A percentile compares a stretch with the other conserved stretches of the same genome.
phyloP scores from a whole-genome alignment of 1,140 invertebrate species.

The Glossosoma conforme region DNA sequence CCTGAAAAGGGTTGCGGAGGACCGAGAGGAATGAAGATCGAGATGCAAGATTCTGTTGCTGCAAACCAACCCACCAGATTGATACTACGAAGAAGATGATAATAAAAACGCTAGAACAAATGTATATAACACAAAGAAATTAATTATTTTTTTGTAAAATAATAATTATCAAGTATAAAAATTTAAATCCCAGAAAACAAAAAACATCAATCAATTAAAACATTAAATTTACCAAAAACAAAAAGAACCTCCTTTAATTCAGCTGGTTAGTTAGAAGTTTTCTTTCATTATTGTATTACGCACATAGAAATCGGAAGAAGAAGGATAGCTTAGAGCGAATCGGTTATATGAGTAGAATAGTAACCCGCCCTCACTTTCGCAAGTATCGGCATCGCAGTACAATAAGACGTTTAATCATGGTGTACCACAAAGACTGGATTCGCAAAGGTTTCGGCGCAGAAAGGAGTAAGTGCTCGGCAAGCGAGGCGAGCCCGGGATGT shows the following conservation, averaged over 20 bases:
- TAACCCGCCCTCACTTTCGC: slow-evolving; percentile 17
- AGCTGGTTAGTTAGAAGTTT: no score
- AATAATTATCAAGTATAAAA: neutral
- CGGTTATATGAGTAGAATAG: no score
- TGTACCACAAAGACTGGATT: slow-evolving; percentile 28
- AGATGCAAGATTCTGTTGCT: no score
- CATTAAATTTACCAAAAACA: neutral
- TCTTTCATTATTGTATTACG: no score
- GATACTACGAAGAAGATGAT: no score
- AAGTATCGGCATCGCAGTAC: slow-evolving; percentile 18
- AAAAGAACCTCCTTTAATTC: neutral
- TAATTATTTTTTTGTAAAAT: neutral
- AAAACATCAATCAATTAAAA: neutral
- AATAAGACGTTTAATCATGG: slow-evolving; percentile 32
- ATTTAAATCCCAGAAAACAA: neutral
- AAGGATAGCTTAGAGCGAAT: no score
- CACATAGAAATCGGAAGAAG: no score
- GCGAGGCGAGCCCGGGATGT: slow-evolving; percentile 12
- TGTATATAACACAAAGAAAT: no score
- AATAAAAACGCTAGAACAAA: no score
- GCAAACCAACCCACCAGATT: no score
- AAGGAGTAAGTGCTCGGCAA: neutral
- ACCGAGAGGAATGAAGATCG: no score
- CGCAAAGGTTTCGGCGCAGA: neutral
- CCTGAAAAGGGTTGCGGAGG: no score